Evolutionary conservation across 2,888 invertebrate genomes (phyloP), one percentile per base, ranked within the genome.

Genomic region (Xestobium rufovillosum): DNA sequence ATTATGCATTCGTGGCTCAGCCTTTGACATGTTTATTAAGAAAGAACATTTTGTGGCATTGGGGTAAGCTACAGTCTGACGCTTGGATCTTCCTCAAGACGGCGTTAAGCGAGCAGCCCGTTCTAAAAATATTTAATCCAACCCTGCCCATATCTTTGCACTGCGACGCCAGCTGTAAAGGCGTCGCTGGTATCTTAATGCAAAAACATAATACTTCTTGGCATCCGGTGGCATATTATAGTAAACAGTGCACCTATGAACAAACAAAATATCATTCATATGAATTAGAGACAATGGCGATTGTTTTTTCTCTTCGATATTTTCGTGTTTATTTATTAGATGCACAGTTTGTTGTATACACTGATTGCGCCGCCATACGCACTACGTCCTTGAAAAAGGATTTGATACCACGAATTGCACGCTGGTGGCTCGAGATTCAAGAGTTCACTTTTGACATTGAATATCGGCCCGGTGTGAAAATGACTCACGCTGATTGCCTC

Each of bases 401-500:
- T n/a, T 8, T 19, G 23, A 19, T 19, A 19, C 23, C 23, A n/a
- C 6, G 23, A n/a, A 19, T 19, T 8, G 23, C 23, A 19, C 23
- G 23, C 6, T 19, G 23, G 23, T 19, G 23, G 23, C 23, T 19
- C 6, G 23, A 19, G n/a, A n/a, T 19, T 6, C 23, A 19, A n/a
- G 23, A 19, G 6, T 19, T 19, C n/a, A 19, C 6, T 19, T 19
- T 19, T n/a, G 23, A 19, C 6, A n/a, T 19, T 19, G n/a, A 19
- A n/a, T 19, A 19, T 19, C 6, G 23, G n/a, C 23, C 23, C 23
- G 23, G 23, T n/a, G 23, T n/a, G n/a, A 19, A 19, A 19, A 19
- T 19, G 23, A n/a, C 23, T 6, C 23, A 19, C 23, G 23, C n/a
- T 8, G 23, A 19, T n/a, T 6, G 6, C 23, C n/a, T 19, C 6